Evolutionary conservation across 1,140 invertebrate genomes (phyloP).

Genomic region (Subanguina moxae): DNA sequence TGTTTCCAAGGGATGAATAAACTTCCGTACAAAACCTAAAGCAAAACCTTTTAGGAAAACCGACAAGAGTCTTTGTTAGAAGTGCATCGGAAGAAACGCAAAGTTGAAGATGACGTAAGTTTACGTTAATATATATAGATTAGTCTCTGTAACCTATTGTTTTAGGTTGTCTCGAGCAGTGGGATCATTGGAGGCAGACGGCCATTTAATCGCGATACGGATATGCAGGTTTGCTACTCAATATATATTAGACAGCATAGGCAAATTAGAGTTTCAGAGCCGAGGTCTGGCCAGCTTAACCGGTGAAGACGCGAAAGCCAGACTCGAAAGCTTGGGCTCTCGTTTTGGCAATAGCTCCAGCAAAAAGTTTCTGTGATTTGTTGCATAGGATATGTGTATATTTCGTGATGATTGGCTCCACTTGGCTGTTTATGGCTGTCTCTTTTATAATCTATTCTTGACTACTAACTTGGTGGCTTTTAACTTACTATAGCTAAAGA

Average conservation of each 20-base stretch:
- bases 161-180: background rate
- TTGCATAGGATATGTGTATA: no score
- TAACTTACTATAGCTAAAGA: no score
- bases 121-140: slow-evolving; percentile 8
- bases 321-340: slow-evolving; percentile 7
- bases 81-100: slow-evolving; percentile 26
- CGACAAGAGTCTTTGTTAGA: slow-evolving; percentile 25
- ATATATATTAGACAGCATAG: background rate
- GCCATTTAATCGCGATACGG: slow-evolving; percentile 36
- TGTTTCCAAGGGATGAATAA: no score
- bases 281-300: slow-evolving; percentile 6
- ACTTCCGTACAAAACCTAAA: background rate
- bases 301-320: slow-evolving; percentile 11
- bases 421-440: no score
- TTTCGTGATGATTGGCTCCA: no score
- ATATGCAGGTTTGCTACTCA: slow-evolving; percentile 26
- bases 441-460: no score
- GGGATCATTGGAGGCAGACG: background rate
- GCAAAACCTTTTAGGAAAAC: slow-evolving; percentile 28
- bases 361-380: slow-evolving; percentile 15
- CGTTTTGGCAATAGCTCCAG: slow-evolving; percentile 10
- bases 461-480: no score
- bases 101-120: slow-evolving; percentile 18
- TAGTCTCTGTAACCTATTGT: background rate
- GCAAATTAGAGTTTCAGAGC: slow-evolving; percentile 7